Evolutionary conservation across 2,888 invertebrate species (phyloP), one percentile per base, ranked within the genome.

Genomic region (Cepaea hortensis): DNA sequence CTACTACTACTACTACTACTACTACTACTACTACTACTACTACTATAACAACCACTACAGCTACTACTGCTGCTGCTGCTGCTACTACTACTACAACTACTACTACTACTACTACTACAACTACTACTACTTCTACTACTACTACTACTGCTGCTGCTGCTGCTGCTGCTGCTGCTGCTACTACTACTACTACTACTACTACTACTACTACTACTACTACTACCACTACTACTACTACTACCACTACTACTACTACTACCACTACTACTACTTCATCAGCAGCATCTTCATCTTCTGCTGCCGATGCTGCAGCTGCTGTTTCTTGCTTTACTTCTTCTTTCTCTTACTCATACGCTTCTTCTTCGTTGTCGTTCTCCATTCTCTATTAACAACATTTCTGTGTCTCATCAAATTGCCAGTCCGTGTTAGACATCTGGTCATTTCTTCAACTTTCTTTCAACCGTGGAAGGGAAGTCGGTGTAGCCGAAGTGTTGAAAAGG

Each of bases 131-230:
- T 46, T 3, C 79, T 79, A 35, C 35, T 35, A 35, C 35, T 35
- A 35, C 35, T 35, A 35, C 35, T 35, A 35, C 35, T 35, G 1
- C 35, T 35, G 1, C 35, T 35, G 1, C 35, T 35, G 1, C 35
- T 35, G 1, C 35, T 35, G 1, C 35, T 35, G 1, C 35, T 35
- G 1, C 35, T 35, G 1, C 35, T 35, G 35, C 35, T 35, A 35
- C 35, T 35, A 35, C 35, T 35, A 35, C 35, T 35, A 35, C 35
- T 35, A 35, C 35, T 35, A 35, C 35, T 35, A 35, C 46, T 79
- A 79, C 79, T 46, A 46, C 79, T 79, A 79, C 79, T 79, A 79
- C 79, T 46, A 79, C 79, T 79, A 79, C 79, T 79, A 79, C 79
- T 46, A 79, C 79, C 3, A 79, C 79, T 79, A 79, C 79, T n/a